Base-by-base conservation (phyloP, 2,888 invertebrate species). In the Cacoxenus indagator region DNA sequence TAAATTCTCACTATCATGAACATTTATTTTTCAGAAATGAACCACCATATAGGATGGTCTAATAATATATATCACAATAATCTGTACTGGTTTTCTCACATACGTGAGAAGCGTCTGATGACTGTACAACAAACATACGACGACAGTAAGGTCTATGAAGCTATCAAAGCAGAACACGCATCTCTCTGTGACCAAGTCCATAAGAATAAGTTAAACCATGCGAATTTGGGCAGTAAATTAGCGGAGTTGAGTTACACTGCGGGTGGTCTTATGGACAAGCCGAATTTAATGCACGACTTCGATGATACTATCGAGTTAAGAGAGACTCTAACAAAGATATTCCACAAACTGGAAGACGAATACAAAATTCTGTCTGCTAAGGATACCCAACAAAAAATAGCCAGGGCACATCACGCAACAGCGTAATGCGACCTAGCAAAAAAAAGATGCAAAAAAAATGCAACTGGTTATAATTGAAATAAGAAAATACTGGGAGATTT, bases 211-310 rank as follows among this genome's bases (percentile, higher is more conserved):
- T 4, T 51, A 9, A 51, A 6, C 17, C 51, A 51, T 8, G n/a
- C 22, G 19, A 22, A 5, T 11, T 51, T 51, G 51, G 19, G 22
- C 9, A 17, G 9, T 6, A 22, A 51, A 19, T 19, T 51, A 4
- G 3, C 19, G 17, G 51, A 51, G 9, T 22, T 51, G 8, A 51
- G 51, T 19, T 51, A 6, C 19, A 19, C 17, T 5, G 51, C 22
- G 3, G 51, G 48, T 11, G 48, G 51, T 6, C 51, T 51, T 4
- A 17, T 51, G n/a, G 51, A 51, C 8, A 51, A 51, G 51, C 51
- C 51, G 0, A 1, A 6, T 22, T 19, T 51, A 22, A 51, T 85
- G 68, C 31, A 75, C 2, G 84, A 85, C 46, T 84, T 76, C 64
- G 84, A 85, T 66, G 51, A n/a, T 2, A 29, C 57, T 14, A 17